phyloP scores from a whole-genome alignment of 2,113 vertebrate genomes.

The Spheniscus mendiculus region DNA sequence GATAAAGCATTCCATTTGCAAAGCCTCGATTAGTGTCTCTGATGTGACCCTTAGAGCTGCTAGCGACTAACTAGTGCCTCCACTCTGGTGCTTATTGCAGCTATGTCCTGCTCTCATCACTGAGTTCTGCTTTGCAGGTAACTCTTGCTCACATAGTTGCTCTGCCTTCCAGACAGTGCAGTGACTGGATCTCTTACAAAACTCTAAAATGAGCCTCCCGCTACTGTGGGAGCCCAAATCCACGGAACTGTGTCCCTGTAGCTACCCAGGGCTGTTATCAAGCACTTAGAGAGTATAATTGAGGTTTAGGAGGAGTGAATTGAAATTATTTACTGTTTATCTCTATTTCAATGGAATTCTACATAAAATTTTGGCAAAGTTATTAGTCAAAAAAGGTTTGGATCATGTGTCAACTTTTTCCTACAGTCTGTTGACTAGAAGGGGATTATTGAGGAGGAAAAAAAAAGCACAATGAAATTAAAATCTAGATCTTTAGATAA shows the following conservation, averaged over 20 bases:
- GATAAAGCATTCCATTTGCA: background rate
- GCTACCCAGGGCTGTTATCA: background rate
- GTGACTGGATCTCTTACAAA: background rate
- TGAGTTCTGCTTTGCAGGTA: background rate
- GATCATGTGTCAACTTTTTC: background rate
- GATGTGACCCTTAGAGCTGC: background rate
- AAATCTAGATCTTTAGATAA: background rate
- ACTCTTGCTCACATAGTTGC: background rate
- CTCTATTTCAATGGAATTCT: background rate
- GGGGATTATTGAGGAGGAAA: background rate
- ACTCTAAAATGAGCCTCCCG: background rate
- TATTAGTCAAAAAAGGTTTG: background rate
- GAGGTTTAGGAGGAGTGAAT: background rate
- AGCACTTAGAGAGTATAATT: background rate
- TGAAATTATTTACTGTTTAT: background rate
- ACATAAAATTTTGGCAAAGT: background rate
- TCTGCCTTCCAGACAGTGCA: background rate
- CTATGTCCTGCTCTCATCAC: background rate
- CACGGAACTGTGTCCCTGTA: background rate
- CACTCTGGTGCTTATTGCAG: background rate
- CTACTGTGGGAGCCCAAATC: background rate
- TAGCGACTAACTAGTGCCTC: background rate
- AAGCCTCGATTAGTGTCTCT: background rate
- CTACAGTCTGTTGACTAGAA: background rate
- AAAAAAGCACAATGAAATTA: background rate